Base-by-base conservation (phyloP, 1,140 invertebrate species). In the Akabosia matsudoensis region DNA sequence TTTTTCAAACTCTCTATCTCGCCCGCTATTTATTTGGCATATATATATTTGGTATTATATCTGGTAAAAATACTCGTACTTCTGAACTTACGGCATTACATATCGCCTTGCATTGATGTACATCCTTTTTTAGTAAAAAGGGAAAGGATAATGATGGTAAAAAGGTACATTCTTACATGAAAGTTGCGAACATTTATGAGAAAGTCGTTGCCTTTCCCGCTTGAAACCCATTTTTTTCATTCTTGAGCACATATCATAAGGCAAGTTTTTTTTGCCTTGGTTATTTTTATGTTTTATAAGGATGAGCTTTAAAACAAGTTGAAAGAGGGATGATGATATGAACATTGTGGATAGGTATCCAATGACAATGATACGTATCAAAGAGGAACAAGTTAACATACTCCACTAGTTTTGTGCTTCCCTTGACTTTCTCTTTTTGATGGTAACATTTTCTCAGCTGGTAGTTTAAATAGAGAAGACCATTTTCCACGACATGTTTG, bases 361-460 rank as follows among this genome's bases (percentile, higher is more conserved):
- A 67, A 67, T 67, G 61, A 67, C 61, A 67, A 67, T 67, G 61
- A 67, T 67, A 67, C 61, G 61, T 67, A 67, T 67, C 61, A 67
- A 67, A 67, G 61, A 67, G 61, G 61, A 67, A 30, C 26, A 67
- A 67, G 61, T 67, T 67, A 67, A 67, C 61, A 67, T 67, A 67
- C 61, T 67, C 61, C 31, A 61, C 24, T 61, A 13, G 14, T 45
- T 45, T 67, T 67, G 28, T 31, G 13, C 61, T 67, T 67, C 54
- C n/a, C 24, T 45, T n/a, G n/a, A n/a, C 37, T 61, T 61, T 61
- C 54, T 61, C 54, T 61, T 4, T 61, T 24, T 61, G 54, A 4
- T 61, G 18, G 37, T 45, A 45, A 18, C n/a, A 10, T 28, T 3
- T 67, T 24, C 28, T 30, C 22, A n/a, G n/a, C n/a, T n/a, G 13